Percentiles rank a stretch among this genome's conserved stretches.
phyloP scores from a whole-genome alignment of 2,113 vertebrate genomes.

The Sitta europaea region DNA sequence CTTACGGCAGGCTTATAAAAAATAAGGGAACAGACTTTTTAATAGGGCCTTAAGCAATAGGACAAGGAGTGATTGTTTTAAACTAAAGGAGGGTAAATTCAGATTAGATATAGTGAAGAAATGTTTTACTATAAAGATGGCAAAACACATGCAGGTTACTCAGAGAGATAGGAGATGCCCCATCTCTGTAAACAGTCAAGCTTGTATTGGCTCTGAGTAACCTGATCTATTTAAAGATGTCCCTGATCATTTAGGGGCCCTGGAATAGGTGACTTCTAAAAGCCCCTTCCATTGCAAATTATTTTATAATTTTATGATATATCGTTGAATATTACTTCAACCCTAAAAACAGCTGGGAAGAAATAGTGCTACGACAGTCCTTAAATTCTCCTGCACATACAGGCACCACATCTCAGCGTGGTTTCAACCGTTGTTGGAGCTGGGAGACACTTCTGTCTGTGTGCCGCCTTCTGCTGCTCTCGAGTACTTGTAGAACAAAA shows the following conservation, averaged over 20 bases:
- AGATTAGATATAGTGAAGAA: background rate
- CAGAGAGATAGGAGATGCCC: background rate
- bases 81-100: background rate
- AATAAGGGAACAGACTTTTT: background rate
- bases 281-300: background rate
- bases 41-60: background rate
- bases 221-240: background rate
- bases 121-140: fast-evolving
- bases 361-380: background rate
- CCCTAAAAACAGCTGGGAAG: background rate
- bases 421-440: background rate
- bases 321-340: background rate
- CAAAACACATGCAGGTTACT: background rate
- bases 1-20: background rate
- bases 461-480: background rate
- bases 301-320: background rate
- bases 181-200: background rate
- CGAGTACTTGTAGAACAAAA: background rate
- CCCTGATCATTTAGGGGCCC: background rate
- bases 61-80: background rate
- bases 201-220: background rate
- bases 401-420: background rate
- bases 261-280: background rate
- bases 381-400: background rate
- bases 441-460: background rate